Percentiles rank a stretch among this genome's conserved stretches.
Conservation (phyloP, 2,888 invertebrate genomes). For the Strigamia crassipes region DNA sequence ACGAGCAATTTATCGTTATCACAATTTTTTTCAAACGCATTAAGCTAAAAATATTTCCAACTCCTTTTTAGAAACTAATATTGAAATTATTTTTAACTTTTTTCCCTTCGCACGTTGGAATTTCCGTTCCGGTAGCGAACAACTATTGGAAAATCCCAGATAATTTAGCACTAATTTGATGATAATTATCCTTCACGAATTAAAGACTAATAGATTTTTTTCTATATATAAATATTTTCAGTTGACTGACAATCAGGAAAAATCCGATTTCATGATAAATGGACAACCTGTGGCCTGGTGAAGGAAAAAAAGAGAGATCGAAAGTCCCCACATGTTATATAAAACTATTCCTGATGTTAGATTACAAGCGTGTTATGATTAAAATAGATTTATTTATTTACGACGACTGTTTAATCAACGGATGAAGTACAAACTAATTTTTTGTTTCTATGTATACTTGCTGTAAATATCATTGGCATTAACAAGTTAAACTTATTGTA, state of each 20-base stretch:
- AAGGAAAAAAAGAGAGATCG: background rate
- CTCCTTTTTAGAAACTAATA: background rate
- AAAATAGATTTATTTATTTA: slow-evolving; percentile 13
- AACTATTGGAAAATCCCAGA: background rate
- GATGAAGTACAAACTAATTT: background rate
- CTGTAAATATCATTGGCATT: background rate
- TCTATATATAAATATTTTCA: background rate
- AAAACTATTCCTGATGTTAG: background rate
- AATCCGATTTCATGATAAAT: background rate
- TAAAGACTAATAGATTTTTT: background rate
- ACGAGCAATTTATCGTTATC: background rate
- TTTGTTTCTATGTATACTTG: background rate
- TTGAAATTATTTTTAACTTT: background rate
- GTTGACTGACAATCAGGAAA: background rate
- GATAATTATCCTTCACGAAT: background rate
- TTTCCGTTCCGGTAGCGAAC: background rate
- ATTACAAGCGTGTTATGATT: background rate
- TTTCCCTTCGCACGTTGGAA: background rate
- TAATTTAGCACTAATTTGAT: background rate
- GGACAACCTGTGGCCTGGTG: background rate
- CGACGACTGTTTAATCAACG: background rate
- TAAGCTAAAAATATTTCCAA: background rate
- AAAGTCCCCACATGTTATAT: background rate
- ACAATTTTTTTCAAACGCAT: too few species aligned
- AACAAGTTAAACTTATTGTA: background rate